Percentiles rank a stretch among this genome's conserved stretches.
Conservation (phyloP, 2,797 vertebrate species). For the Phataginus tetradactyla region DNA sequence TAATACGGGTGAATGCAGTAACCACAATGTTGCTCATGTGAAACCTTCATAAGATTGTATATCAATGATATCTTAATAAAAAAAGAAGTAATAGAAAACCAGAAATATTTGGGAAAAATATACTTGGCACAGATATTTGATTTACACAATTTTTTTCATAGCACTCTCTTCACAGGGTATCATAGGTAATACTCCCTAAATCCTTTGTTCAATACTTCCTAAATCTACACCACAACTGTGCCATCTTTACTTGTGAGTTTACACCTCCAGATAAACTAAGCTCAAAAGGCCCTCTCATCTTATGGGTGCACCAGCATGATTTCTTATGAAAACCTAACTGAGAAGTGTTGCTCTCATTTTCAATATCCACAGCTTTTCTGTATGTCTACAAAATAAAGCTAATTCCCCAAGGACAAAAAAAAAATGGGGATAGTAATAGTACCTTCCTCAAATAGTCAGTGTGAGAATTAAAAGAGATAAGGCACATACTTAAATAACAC, state of each 20-base stretch:
- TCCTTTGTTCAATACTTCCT: neutral
- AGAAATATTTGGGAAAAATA: neutral
- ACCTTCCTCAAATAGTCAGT: neutral
- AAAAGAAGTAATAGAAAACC: neutral
- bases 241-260: conserved; percentile 8
- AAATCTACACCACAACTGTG: neutral
- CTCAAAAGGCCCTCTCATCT: neutral
- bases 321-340: conserved; percentile 4
- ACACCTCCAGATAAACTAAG: neutral
- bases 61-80: neutral
- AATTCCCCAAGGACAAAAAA: neutral
- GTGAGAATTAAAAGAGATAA: neutral
- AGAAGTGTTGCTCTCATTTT: neutral
- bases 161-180: neutral
- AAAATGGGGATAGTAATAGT: neutral
- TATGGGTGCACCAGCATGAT: neutral
- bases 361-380: neutral
- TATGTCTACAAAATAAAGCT: neutral
- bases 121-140: neutral
- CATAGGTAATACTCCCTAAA: neutral
- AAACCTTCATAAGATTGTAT: no score
- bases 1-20: no score
- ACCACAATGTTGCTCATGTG: no score
- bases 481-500: neutral
- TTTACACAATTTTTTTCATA: conserved; percentile 14